Conservation (phyloP, 2,113 vertebrate genomes). For the Lagopus leucura region DNA sequence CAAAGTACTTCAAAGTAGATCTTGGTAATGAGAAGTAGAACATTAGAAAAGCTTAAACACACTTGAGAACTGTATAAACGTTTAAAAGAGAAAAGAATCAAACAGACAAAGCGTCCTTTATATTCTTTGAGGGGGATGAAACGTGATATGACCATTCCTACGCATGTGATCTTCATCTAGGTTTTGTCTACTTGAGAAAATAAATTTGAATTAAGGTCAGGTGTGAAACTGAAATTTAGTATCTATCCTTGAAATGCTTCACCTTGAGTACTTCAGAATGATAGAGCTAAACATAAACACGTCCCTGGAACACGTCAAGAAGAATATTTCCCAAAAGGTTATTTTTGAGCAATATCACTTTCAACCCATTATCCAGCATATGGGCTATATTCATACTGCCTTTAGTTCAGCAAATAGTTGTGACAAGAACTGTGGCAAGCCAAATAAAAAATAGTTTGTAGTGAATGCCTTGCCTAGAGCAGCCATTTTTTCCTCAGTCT, state of each 20-base stretch:
- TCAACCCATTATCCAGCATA: neutral
- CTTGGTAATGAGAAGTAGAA: slow-evolving; percentile 53
- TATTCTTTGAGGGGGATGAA: neutral
- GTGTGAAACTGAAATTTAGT: neutral
- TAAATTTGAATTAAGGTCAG: neutral
- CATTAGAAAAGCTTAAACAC: slow-evolving; percentile 19
- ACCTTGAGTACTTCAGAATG: neutral
- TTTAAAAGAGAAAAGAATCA: slow-evolving; percentile 18
- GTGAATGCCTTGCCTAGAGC: neutral
- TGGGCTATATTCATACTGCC: rapidly evolving
- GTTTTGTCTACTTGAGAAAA: neutral
- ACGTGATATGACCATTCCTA: neutral
- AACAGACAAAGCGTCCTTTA: neutral
- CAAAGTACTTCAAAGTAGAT: slow-evolving; percentile 49
- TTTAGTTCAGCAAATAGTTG: neutral
- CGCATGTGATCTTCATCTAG: neutral
- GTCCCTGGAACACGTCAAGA: neutral
- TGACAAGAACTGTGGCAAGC: neutral
- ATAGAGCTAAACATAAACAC: neutral
- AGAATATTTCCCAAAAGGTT: neutral
- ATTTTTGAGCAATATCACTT: neutral
- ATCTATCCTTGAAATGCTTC: neutral
- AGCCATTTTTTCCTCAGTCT: neutral
- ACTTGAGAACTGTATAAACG: slow-evolving; percentile 1
- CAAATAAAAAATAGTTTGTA: neutral